phyloP scores from a whole-genome alignment of 2,113 vertebrate genomes.

The Okapia johnstoni region DNA sequence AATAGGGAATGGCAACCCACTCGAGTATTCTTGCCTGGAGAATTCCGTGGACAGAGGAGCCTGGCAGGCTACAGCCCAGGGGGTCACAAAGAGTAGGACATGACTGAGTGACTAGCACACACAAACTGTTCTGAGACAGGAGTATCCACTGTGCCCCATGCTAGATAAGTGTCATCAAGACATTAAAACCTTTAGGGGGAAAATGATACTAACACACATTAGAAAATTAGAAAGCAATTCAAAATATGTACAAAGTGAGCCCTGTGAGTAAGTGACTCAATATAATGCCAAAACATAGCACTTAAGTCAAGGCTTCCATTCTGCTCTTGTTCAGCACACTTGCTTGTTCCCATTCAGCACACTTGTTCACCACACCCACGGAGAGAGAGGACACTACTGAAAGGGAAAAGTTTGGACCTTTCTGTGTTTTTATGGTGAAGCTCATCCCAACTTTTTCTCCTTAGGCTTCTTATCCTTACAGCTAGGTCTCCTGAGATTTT shows the following conservation, averaged over 20 bases:
- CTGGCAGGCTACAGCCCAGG: accelerated
- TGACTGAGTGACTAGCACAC: not conserved
- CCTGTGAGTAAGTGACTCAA: not conserved
- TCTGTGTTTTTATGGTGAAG: not conserved
- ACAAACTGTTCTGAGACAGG: not conserved
- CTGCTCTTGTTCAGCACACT: not conserved
- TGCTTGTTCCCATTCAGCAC: not conserved
- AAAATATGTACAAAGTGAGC: not conserved
- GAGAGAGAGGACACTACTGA: not conserved
- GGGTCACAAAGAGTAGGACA: not conserved
- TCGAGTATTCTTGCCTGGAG: not conserved
- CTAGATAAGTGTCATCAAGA: not conserved
- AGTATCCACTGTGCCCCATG: not conserved
- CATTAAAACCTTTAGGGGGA: not conserved
- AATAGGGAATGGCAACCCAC: not conserved
- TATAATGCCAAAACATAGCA: not conserved
- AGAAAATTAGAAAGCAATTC: not conserved
- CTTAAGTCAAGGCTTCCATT: not conserved
- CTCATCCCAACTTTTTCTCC: not conserved
- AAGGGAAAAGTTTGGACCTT: not conserved
- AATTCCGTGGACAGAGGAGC: not conserved
- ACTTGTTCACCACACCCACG: accelerated
- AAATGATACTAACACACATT: not conserved
- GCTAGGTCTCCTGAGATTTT: not conserved
- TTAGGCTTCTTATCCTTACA: not conserved